phyloP scores from a whole-genome alignment of 2,113 vertebrate genomes.

The Notiomystis cincta region DNA sequence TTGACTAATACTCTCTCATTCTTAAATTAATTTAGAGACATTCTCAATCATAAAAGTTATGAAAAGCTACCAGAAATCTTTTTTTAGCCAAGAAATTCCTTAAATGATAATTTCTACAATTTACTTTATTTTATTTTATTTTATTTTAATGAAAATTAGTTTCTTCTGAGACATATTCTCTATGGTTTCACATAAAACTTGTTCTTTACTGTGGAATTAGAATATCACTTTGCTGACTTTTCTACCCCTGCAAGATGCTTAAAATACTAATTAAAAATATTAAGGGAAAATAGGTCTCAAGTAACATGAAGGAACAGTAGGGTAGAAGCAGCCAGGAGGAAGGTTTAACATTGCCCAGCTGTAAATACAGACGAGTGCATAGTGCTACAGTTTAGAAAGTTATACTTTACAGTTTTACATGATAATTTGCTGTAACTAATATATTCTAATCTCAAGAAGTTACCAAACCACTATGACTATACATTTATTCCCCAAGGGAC shows the following conservation, averaged over 20 bases:
- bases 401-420: neutral
- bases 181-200: neutral
- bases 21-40: neutral
- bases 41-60: neutral
- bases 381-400: neutral
- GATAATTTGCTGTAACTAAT: neutral
- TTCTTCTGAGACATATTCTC: neutral
- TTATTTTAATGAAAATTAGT: neutral
- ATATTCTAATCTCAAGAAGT: neutral
- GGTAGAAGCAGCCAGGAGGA: neutral
- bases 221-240: neutral
- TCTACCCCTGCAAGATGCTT: neutral
- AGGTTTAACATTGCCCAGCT: neutral
- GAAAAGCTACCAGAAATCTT: neutral
- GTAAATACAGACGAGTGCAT: neutral
- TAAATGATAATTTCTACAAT: rapidly evolving
- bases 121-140: neutral
- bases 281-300: neutral
- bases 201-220: neutral
- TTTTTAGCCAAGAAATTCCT: neutral
- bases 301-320: neutral
- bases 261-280: neutral
- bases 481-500: neutral
- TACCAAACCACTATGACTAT: neutral
- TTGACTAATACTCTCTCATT: neutral